phyloP scores from a whole-genome alignment of 2,888 invertebrate genomes.

The Cristatella mucedo region DNA sequence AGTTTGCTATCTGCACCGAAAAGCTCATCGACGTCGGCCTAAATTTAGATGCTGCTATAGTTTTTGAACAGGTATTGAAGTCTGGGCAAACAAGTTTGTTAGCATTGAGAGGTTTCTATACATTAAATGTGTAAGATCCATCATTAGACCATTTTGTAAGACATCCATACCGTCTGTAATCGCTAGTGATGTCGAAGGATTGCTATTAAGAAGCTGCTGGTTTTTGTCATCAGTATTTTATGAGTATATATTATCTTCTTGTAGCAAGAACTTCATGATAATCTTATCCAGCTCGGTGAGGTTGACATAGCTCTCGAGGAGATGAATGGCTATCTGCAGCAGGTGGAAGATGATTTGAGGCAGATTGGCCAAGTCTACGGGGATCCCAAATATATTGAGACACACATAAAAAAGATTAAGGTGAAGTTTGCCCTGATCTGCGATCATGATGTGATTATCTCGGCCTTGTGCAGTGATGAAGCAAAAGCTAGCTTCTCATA shows the following conservation, averaged over 20 bases:
- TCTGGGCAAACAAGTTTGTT: too few species aligned
- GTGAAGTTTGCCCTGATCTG: constrained; percentile 16
- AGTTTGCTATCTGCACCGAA: too few species aligned
- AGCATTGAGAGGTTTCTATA: too few species aligned
- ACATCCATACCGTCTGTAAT: too few species aligned
- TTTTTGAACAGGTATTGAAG: too few species aligned
- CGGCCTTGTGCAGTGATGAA: neutral
- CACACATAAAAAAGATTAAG: constrained; percentile 33
- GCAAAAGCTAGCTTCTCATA: neutral
- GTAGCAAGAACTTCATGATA: constrained; percentile 28
- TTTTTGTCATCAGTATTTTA: too few species aligned
- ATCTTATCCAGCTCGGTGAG: constrained; percentile 32
- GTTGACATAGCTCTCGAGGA: constrained; percentile 33
- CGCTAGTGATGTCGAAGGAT: too few species aligned
- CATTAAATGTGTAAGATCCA: too few species aligned
- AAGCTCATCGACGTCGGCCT: too few species aligned
- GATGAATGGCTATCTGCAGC: constrained; percentile 25
- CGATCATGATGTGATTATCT: neutral
- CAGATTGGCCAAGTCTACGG: constrained; percentile 27
- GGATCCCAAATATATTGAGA: constrained; percentile 35
- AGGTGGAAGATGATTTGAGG: constrained; percentile 25
- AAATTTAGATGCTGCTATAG: too few species aligned
- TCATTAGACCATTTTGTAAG: too few species aligned
- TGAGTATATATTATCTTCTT: constrained; percentile 3
- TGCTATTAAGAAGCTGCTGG: too few species aligned